phyloP scores from a whole-genome alignment of 2,797 vertebrate genomes.

The Uromys caudimaculatus region DNA sequence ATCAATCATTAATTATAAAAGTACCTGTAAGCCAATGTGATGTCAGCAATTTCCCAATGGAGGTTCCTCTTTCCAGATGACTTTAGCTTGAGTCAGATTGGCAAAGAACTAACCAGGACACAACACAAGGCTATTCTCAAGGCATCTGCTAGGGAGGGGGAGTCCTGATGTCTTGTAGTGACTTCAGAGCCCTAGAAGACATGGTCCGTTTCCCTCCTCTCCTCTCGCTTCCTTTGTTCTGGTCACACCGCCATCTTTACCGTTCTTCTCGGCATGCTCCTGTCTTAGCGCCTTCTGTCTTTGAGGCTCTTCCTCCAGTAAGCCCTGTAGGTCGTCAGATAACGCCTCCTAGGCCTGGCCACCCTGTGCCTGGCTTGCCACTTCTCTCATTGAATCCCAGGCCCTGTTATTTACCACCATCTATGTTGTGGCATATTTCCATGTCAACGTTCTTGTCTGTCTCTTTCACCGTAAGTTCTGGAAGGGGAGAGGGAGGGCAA shows the following conservation, averaged over 20 bases:
- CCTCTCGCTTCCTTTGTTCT: background rate
- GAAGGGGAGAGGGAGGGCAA: no score
- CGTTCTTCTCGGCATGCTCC: background rate
- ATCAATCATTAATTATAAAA: background rate
- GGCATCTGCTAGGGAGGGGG: background rate
- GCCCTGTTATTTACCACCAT: background rate
- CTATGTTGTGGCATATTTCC: background rate
- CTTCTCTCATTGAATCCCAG: background rate
- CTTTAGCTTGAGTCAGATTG: background rate
- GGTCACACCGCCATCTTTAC: background rate
- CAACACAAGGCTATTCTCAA: background rate
- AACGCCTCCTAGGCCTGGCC: background rate
- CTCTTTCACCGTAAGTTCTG: background rate
- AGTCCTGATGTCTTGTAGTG: background rate
- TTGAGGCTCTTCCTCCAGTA: background rate
- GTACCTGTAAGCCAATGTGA: background rate
- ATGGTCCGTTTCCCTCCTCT: background rate
- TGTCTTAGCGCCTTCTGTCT: background rate
- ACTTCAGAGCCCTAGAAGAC: fast-evolving
- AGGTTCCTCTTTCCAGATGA: background rate
- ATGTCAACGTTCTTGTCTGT: background rate
- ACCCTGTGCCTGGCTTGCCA: background rate
- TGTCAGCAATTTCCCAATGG: background rate
- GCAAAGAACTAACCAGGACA: background rate
- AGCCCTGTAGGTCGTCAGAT: background rate